These are phyloP conservation scores for Scylla paramamosain DNA, from an alignment of 1,140 invertebrate species.

Conservation along the genomic window DNA sequence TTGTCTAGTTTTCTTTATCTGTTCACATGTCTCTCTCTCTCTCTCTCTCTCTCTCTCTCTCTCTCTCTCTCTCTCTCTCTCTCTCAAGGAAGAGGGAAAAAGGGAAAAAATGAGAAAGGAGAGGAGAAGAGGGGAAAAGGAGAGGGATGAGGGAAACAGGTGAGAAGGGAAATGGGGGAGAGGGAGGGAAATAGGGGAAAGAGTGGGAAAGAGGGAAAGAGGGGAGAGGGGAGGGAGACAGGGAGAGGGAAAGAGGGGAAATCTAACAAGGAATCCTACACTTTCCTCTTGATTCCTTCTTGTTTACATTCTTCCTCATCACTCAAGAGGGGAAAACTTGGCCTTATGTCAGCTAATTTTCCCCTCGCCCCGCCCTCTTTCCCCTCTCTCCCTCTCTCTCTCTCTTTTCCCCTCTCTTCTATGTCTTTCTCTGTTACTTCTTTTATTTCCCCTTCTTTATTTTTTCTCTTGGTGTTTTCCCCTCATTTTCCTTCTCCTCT, in stretches of 20 bases:
- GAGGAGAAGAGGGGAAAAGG: neutral
- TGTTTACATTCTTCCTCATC: conserved; percentile 22
- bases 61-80: neutral
- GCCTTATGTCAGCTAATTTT: conserved; percentile 4
- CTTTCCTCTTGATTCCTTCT: conserved; percentile 11
- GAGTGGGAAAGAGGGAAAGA: neutral
- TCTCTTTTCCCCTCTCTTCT: neutral
- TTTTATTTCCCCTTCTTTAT: neutral
- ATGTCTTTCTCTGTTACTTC: neutral
- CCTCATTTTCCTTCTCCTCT: neutral
- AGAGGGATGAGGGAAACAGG: neutral
- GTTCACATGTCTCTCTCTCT: neutral
- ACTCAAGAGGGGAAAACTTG: neutral
- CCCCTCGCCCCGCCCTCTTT: neutral
- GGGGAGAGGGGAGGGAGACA: neutral
- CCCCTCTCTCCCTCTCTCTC: neutral
- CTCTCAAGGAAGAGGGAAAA: neutral
- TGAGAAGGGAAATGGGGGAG: neutral
- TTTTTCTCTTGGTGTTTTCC: neutral
- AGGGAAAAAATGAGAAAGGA: neutral
- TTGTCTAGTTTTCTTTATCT: too few species aligned
- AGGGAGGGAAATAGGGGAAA: neutral
- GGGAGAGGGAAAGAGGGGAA: neutral
- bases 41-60: neutral
- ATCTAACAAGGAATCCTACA: neutral